Base-by-base conservation (phyloP, 2,113 vertebrate species). In the Noturus placidus region DNA sequence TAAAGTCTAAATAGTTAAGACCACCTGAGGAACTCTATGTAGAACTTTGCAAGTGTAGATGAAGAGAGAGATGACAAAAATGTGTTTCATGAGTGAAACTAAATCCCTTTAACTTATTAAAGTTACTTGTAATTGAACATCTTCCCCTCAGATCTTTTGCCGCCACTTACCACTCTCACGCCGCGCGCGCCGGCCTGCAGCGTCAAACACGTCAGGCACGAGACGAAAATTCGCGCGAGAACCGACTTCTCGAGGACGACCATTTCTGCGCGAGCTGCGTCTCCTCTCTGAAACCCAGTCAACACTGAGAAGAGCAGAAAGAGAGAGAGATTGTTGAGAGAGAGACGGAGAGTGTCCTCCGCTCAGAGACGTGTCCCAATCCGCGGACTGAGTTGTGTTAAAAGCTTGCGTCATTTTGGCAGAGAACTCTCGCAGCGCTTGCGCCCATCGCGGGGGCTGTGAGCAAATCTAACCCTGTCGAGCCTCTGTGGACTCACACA, bases 341-440 rank as follows among this genome's bases (percentile, higher is more conserved):
- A 33, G 42, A 42, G 35, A 63, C 4, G 7, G 74, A 65, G 33
- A 33, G 22, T 46, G 52, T 30, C 59, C 72, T n/a, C 57, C 19
- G 84, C 30, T 57, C 15, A 38, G 59, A 25, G 52, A 33, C 1
- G n/a, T 33, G 74, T 52, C 42, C 9, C 85, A 79, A 80, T 67
- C 85, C 59, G 59, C 74, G 13, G 5, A 59, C 2, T 76, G 67
- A 65, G 9, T 56, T 33, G 74, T 33, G 61, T 56, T 38, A 69
- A 38, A 84, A 0, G 5, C 52, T 81, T 84, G 88, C 82, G 86
- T 89, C 86, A 87, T 85, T 57, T 70, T 83, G 50, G 81, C 74
- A 46, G 25, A 11, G 35, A 5, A 9, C 35, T n/a, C 22, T 52
- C 7, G 85, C 77, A 69, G 15, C 11, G 30, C 10, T 56, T 30